Base-by-base conservation (phyloP, 2,113 vertebrate genomes). In the Sylvia atricapilla region DNA sequence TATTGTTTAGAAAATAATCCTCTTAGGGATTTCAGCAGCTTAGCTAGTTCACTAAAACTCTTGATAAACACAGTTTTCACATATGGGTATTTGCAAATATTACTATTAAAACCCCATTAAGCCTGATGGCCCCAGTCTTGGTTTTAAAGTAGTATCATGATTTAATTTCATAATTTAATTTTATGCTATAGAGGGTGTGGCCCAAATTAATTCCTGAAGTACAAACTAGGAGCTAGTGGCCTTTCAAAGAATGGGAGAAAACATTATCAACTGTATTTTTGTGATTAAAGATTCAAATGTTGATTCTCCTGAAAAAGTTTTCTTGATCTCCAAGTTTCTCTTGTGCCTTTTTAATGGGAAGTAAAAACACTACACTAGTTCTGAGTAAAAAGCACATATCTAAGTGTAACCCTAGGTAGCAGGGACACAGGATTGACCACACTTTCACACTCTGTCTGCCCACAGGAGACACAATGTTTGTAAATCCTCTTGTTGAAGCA, bases 21-120 rank as follows among this genome's bases (percentile, higher is more conserved):
- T 93, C 43, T 90, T 35, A 59, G 59, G 55, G 37, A 83, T 90
- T 96, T 96, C 77, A 81, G 30, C 66, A 84, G 39, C 3, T 91
- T 83, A 89, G 43, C 25, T 37, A 78, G 44, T 92, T 94, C 73
- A 83, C 89, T 80, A 90, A 74, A 92, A 92, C 33, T 82, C 58
- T 52, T 67, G 78, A 90, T 83, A 94, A 90, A 68, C 12, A 50
- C 9, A 22, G 25, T 63, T 82, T 88, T 76, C 89, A 86, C n/a
- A 52, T 50, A 47, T 15, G 24, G 9, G 17, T 93, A 66, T 94
- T 95, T 85, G 56, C 33, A 95, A 84, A 84, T 93, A 93, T 72
- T 82, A 50, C 30, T 56, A 53, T 87, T 87, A 93, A 94, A 90
- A 92, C 89, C 47, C 24, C n/a, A 84, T 93, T 92, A 87, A 72